phyloP scores from a whole-genome alignment of 2,113 vertebrate genomes.

The Colossoma macropomum region DNA sequence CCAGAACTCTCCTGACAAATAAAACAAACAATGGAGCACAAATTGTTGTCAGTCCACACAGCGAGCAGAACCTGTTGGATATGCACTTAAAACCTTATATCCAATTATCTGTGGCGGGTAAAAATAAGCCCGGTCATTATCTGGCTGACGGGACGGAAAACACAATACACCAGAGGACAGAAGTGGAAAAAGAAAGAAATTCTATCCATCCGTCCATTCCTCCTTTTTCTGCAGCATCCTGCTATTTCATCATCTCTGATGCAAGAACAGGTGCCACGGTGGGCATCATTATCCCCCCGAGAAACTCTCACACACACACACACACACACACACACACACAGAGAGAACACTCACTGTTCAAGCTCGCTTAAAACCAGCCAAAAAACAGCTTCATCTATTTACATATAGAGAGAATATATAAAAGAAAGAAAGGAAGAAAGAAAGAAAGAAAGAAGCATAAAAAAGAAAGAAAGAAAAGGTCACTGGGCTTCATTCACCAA shows the following conservation, averaged over 20 bases:
- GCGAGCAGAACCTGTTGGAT: constrained; percentile 44
- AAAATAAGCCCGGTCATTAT: constrained; percentile 47
- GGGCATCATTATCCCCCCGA: constrained; percentile 49
- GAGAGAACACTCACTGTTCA: background rate
- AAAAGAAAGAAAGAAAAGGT: too few relatives aligned
- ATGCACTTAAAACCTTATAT: constrained; percentile 45
- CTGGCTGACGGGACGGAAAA: constrained; percentile 18
- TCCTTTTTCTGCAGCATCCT: constrained; percentile 13
- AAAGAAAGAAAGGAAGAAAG: too few relatives aligned
- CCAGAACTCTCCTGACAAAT: constrained; percentile 12
- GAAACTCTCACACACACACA: background rate
- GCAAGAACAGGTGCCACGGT: constrained; percentile 41
- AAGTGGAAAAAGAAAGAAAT: background rate
- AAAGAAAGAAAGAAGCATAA: too few relatives aligned
- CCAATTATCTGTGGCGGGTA: constrained; percentile 49
- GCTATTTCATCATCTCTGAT: constrained; percentile 52
- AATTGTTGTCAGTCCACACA: background rate
- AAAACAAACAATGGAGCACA: constrained; percentile 13
- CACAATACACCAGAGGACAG: constrained; percentile 28
- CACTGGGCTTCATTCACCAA: too few relatives aligned
- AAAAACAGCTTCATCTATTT: background rate
- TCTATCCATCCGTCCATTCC: constrained; percentile 5
- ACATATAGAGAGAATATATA: background rate
- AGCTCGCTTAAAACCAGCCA: background rate
- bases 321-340: constrained; percentile 12